A percentile compares a stretch with the other conserved stretches of the same genome.
These are phyloP conservation scores for Adelognathus sp. DNA, from an alignment of 2,888 invertebrate species.

Conservation along the genomic window DNA sequence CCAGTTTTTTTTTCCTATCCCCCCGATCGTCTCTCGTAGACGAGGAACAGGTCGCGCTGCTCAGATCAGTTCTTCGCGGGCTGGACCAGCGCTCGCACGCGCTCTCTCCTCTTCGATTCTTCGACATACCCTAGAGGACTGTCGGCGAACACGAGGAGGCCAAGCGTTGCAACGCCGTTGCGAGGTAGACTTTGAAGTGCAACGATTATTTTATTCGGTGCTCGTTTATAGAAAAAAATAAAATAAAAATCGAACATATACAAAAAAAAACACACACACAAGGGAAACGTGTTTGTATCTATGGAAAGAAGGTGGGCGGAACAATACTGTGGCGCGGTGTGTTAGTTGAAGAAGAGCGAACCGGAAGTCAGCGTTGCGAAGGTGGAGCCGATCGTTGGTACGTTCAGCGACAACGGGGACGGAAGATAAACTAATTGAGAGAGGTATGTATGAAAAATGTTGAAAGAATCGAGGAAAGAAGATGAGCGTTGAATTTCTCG, in stretches of 20 bases:
- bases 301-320: background rate
- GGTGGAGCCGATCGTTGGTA: background rate
- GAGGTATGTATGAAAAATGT: constrained; percentile 12
- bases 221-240: background rate
- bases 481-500: background rate
- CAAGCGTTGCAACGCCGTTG: background rate
- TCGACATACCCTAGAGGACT: constrained; percentile 8
- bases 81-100: constrained; percentile 72
- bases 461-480: background rate
- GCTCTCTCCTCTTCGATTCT: constrained; percentile 31
- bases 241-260: background rate
- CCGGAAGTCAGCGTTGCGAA: background rate
- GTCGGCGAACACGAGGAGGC: constrained; percentile 19
- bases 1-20: constrained; percentile 39
- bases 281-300: background rate
- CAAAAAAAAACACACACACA: background rate
- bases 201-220: constrained; percentile 1
- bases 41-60: constrained; percentile 47
- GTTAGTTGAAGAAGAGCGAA: background rate
- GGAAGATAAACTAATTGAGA: background rate
- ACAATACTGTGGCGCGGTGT: constrained; percentile 7
- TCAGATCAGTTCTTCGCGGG: constrained; percentile 73
- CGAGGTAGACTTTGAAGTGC: background rate
- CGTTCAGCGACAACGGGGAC: background rate
- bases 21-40: constrained; percentile 45